Conservation (phyloP, 2,888 invertebrate species). For the Nomada goodeniana region DNA sequence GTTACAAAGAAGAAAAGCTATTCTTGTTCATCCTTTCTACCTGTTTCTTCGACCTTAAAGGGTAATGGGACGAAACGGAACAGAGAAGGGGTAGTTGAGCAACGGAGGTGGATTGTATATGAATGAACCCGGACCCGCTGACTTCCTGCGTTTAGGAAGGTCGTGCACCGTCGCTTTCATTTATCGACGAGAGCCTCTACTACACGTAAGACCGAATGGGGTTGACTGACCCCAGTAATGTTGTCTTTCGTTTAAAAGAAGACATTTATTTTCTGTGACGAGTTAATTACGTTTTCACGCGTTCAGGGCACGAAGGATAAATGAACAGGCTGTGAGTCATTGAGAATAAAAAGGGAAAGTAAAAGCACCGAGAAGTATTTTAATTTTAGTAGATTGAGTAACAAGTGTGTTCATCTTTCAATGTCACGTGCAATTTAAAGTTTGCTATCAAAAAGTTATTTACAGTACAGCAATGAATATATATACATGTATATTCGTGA, state of each 20-base stretch:
- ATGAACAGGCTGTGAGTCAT: not conserved
- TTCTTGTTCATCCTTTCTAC: not conserved
- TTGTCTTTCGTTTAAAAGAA: slow-evolving; percentile 36
- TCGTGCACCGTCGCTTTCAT: slow-evolving; percentile 62
- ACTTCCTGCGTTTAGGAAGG: slow-evolving; percentile 64
- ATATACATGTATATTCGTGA: too few species aligned
- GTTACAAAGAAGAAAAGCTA: not conserved
- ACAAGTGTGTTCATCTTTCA: too few species aligned
- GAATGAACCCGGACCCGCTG: slow-evolving; percentile 58
- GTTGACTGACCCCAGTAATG: slow-evolving; percentile 46
- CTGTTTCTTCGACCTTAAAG: slow-evolving; percentile 46
- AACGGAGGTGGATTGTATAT: slow-evolving; percentile 53
- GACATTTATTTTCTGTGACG: not conserved
- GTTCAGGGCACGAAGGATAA: not conserved
- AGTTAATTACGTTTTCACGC: not conserved
- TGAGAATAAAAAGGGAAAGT: not conserved
- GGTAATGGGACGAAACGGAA: slow-evolving; percentile 44
- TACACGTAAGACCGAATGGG: slow-evolving; percentile 28
- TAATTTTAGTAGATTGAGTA: not conserved
- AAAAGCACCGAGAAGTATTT: slow-evolving; percentile 3
- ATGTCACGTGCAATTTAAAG: too few species aligned
- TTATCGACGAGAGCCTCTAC: slow-evolving; percentile 53
- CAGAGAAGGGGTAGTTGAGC: slow-evolving; percentile 42
- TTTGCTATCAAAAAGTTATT: too few species aligned
- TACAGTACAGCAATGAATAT: too few species aligned